Conservation (phyloP, 2,113 vertebrate genomes). For the Clupea harengus region DNA sequence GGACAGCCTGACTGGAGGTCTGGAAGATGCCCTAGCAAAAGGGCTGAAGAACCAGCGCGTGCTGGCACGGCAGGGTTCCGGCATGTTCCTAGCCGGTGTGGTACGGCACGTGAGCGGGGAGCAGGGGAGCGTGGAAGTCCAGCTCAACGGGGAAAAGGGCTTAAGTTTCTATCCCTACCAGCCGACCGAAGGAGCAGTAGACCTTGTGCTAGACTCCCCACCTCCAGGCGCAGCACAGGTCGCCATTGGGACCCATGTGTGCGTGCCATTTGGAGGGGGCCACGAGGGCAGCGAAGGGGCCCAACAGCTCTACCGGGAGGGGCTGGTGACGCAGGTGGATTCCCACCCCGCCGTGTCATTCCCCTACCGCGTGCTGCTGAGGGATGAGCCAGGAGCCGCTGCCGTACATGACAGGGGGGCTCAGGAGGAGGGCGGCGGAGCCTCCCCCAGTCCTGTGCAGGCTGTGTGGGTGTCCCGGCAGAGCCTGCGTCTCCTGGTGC, state of each 20-base stretch:
- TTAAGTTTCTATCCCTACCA: constrained; percentile 76
- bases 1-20: constrained; percentile 54
- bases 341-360: constrained; percentile 78
- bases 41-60: constrained; percentile 82
- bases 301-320: constrained; percentile 76
- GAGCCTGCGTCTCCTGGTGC: constrained; percentile 80
- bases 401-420: constrained; percentile 52
- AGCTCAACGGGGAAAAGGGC: constrained; percentile 78
- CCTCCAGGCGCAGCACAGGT: constrained; percentile 73
- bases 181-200: constrained; percentile 65
- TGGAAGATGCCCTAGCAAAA: constrained; percentile 73
- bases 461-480: constrained; percentile 81
- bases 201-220: constrained; percentile 78
- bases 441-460: constrained; percentile 55
- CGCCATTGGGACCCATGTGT: constrained; percentile 74
- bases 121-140: constrained; percentile 79
- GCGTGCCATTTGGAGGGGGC: constrained; percentile 73
- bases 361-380: constrained; percentile 77
- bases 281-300: constrained; percentile 62
- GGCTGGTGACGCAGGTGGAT: constrained; percentile 79
- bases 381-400: constrained; percentile 53
- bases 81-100: constrained; percentile 77
- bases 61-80: constrained; percentile 71
- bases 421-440: constrained; percentile 45
- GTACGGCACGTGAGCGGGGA: constrained; percentile 81